phyloP scores from a whole-genome alignment of 2,888 invertebrate genomes.

The Caenorhabditis sp. region DNA sequence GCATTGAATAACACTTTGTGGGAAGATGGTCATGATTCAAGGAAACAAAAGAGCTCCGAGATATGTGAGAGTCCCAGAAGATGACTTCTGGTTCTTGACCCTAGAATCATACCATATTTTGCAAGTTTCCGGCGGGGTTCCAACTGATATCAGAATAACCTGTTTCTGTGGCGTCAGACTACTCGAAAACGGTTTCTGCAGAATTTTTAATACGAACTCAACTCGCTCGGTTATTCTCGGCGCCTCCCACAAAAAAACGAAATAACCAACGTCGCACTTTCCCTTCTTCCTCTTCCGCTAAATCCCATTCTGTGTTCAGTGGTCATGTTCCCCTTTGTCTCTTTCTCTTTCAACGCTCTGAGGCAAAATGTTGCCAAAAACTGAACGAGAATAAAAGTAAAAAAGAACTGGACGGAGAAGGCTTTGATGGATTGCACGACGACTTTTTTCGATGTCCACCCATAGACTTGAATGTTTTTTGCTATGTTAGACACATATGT shows the following conservation, averaged over 20 bases:
- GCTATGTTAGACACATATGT: slow-evolving; percentile 31
- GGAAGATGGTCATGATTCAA: slow-evolving; percentile 1
- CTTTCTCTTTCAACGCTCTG: slow-evolving; percentile 1
- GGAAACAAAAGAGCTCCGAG: neutral
- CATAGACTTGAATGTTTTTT: slow-evolving; percentile 30
- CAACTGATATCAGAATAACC: slow-evolving; percentile 14
- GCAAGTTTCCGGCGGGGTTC: neutral
- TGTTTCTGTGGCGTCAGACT: slow-evolving; percentile 17
- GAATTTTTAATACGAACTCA: slow-evolving; percentile 19
- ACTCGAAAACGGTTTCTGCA: neutral
- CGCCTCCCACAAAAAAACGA: slow-evolving; percentile 21
- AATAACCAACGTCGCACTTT: slow-evolving; percentile 11
- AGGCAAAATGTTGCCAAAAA: slow-evolving; percentile 52
- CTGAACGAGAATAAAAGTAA: slow-evolving; percentile 32
- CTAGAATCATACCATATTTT: neutral
- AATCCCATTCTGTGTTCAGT: slow-evolving; percentile 33
- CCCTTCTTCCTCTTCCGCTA: neutral
- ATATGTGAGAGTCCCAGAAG: neutral
- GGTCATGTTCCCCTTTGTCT: slow-evolving; percentile 10
- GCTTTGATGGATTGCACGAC: slow-evolving; percentile 47
- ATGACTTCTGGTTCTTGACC: neutral
- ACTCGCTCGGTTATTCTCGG: slow-evolving; percentile 6
- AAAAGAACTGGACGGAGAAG: slow-evolving; percentile 20
- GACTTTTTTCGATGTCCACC: slow-evolving; percentile 18
- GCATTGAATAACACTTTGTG: slow-evolving; percentile 19